Base-by-base conservation (phyloP, 35 echinoderm and acorn worm species). In the Anneissia japonica region DNA sequence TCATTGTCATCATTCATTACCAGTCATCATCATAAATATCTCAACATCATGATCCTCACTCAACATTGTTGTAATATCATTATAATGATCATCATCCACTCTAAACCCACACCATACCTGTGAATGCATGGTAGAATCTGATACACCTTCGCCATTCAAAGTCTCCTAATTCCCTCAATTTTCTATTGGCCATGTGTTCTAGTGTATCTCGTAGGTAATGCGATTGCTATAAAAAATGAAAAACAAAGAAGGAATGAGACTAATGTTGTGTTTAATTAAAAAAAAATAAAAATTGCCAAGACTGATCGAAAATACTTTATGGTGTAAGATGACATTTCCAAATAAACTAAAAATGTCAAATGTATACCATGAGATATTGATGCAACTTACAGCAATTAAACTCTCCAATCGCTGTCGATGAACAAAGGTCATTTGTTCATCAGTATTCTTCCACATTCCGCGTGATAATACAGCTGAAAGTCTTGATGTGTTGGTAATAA, bases 81-180 rank as follows among this genome's bases (percentile, higher is more conserved):
- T n/a, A n/a, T n/a, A n/a, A n/a, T n/a, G n/a, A n/a, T n/a, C n/a
- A n/a, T n/a, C n/a, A n/a, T n/a, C n/a, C n/a, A n/a, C n/a, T n/a
- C n/a, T n/a, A n/a, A n/a, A n/a, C n/a, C n/a, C n/a, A n/a, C 5
- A 23, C 11, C 7, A 19, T 23, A 64, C 51, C 21, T 12, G 51
- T 64, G 19, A 64, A 64, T 40, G 92, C 83, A 31, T 89, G 87
- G 35, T 97, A 97, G 78, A 85, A 88, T 78, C 95, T 84, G 72
- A 97, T 86, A 73, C 95, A 97, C 73, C 95, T 46, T 33, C 89
- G 87, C 95, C 95, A 97, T 80, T 97, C 95, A 97, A 97, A 97
- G 46, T 97, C 95, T 32, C 88, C 90, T 17, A 93, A 77, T 81
- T 97, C 95, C 34, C 95, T 46, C 34, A 97, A 77, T 75, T 97